Evolutionary conservation across 2,888 invertebrate genomes (phyloP).

Genomic region (Monoplex corrugatus): DNA sequence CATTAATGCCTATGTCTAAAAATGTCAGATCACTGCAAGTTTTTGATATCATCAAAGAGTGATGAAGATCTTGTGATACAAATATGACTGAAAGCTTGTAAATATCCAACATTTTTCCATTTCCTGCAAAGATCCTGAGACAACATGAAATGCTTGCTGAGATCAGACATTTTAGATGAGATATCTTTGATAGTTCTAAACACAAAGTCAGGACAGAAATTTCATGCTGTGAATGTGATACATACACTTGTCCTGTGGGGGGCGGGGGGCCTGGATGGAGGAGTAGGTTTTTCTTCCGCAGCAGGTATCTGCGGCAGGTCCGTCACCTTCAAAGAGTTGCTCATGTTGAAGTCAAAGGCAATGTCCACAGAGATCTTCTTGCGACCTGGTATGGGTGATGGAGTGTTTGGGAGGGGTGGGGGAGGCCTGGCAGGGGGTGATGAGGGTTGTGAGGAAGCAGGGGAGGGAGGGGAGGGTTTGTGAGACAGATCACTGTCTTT

Average conservation of each 20-base stretch:
- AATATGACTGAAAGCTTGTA: no score
- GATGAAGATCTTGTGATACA: no score
- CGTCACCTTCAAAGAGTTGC: background rate
- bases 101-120: no score
- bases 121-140: no score
- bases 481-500: background rate
- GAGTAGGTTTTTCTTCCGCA: background rate
- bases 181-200: no score
- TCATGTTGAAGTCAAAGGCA: conserved; percentile 17
- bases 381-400: background rate
- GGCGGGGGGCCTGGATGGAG: conserved; percentile 60
- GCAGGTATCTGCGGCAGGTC: background rate
- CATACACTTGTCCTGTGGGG: conserved; percentile 51
- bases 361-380: conserved; percentile 44
- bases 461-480: background rate
- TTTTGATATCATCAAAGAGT: no score
- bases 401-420: background rate
- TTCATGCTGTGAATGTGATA: no score
- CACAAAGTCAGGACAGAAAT: background rate
- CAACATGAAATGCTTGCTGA: no score
- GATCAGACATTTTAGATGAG: no score
- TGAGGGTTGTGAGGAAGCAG: background rate
- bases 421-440: background rate
- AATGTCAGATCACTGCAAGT: no score
- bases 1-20: no score